Conservation (phyloP, 2,113 vertebrate genomes). For the Coryphaenoides rupestris region DNA sequence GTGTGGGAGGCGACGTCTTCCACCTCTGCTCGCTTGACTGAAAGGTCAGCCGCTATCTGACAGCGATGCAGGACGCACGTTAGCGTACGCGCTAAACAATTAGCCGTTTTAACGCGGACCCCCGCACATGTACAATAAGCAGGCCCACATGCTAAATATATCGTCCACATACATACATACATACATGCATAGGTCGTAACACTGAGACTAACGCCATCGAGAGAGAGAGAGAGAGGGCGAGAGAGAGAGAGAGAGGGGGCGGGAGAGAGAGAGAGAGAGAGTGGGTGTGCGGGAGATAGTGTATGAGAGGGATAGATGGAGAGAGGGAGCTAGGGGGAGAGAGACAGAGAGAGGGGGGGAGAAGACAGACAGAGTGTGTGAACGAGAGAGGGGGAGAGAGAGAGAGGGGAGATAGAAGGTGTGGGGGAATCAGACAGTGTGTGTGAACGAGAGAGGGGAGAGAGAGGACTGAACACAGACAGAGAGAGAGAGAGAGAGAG, state of each 20-base stretch:
- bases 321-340: conserved; percentile 49
- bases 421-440: conserved; percentile 4
- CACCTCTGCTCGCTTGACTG: no score
- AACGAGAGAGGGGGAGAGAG: not conserved
- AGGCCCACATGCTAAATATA: not conserved
- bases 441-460: conserved; percentile 10
- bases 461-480: not conserved
- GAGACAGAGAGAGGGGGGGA: conserved; percentile 22
- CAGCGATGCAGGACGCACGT: no score
- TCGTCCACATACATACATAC: not conserved
- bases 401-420: not conserved
- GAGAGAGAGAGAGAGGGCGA: not conserved
- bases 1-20: no score
- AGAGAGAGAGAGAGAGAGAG: not conserved
- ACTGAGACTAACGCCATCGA: not conserved
- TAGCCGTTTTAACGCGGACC: no score
- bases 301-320: conserved; percentile 6
- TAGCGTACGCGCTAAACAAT: no score
- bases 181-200: not conserved
- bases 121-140: no score
- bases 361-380: not conserved
- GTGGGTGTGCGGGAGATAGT: not conserved
- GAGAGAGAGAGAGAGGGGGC: not conserved
- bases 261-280: conserved; percentile 3
- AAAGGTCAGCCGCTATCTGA: no score